A percentile compares a stretch with the other conserved stretches of the same genome.
Conservation (phyloP, 1,140 invertebrate genomes). For the Scaptomyza hsui region DNA sequence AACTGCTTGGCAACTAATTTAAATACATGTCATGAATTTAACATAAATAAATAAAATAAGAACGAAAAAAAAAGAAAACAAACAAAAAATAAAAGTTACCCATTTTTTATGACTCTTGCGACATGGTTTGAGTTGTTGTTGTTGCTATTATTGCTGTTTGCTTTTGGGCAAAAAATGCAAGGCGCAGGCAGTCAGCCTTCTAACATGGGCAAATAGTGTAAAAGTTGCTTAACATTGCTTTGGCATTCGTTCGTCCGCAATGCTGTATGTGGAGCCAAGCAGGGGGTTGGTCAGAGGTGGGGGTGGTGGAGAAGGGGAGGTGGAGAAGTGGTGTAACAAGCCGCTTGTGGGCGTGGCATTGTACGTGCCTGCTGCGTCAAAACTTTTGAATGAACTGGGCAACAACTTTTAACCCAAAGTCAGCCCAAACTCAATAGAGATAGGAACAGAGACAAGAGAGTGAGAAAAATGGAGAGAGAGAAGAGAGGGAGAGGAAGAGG, state of each 20-base stretch:
- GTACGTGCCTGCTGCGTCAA: slow-evolving; percentile 52
- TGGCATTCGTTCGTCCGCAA: slow-evolving; percentile 3
- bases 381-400: slow-evolving; percentile 64
- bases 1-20: slow-evolving; percentile 72
- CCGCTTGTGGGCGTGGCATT: slow-evolving; percentile 21
- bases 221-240: slow-evolving; percentile 40
- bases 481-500: neutral
- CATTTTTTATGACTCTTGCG: slow-evolving; percentile 57
- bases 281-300: neutral
- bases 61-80: no score
- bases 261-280: no score
- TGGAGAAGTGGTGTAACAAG: neutral
- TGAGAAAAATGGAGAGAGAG: neutral
- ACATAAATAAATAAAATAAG: slow-evolving; percentile 62
- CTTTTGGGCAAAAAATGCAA: slow-evolving; percentile 44
- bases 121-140: slow-evolving; percentile 22
- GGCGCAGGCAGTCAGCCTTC: slow-evolving; percentile 44
- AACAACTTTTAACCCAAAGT: slow-evolving; percentile 42
- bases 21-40: slow-evolving; percentile 78
- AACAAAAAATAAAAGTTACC: slow-evolving; percentile 32
- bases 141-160: slow-evolving; percentile 45
- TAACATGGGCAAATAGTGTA: slow-evolving; percentile 70
- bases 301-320: no score
- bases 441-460: neutral
- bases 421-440: slow-evolving; percentile 4